These are phyloP conservation scores for Plebejus argus DNA, from an alignment of 2,888 invertebrate species.

Conservation along the genomic window DNA sequence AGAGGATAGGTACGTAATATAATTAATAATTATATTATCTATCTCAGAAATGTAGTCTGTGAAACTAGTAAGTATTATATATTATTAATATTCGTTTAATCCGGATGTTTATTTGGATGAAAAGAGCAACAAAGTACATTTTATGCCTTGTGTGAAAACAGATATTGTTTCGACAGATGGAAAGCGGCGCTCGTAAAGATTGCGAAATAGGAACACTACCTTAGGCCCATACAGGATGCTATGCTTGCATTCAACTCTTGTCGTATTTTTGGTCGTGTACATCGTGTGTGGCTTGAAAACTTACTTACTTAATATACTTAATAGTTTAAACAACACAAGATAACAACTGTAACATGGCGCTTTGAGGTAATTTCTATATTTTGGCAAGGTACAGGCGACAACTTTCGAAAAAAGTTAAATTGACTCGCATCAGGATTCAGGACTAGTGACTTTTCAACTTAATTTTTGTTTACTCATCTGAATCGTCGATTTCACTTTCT, in stretches of 20 bases:
- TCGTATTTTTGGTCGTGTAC: slow-evolving; percentile 1
- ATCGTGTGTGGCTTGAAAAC: slow-evolving; percentile 1
- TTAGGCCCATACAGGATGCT: slow-evolving; percentile 10
- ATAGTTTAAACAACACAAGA: background rate
- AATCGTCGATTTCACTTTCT: slow-evolving; percentile 66
- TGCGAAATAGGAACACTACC: slow-evolving; percentile 20
- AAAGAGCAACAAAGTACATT: slow-evolving; percentile 23
- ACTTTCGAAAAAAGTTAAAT: background rate
- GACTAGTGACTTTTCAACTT: background rate
- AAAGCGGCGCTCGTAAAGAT: slow-evolving; percentile 28
- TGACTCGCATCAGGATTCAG: background rate
- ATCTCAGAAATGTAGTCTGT: background rate
- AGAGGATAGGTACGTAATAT: background rate
- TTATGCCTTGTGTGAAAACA: slow-evolving; percentile 24
- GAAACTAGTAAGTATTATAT: background rate
- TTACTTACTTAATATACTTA: too few species aligned
- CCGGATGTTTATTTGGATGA: slow-evolving; percentile 5
- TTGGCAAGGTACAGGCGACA: background rate
- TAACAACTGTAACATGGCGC: background rate
- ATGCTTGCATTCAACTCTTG: background rate
- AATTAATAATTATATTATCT: too few species aligned
- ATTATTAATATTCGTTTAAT: background rate
- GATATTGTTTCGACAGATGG: slow-evolving; percentile 26
- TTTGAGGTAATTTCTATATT: background rate
- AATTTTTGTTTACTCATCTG: slow-evolving; percentile 33